Conservation (phyloP, 1,140 invertebrate genomes). For the Lepidurus couesii region DNA sequence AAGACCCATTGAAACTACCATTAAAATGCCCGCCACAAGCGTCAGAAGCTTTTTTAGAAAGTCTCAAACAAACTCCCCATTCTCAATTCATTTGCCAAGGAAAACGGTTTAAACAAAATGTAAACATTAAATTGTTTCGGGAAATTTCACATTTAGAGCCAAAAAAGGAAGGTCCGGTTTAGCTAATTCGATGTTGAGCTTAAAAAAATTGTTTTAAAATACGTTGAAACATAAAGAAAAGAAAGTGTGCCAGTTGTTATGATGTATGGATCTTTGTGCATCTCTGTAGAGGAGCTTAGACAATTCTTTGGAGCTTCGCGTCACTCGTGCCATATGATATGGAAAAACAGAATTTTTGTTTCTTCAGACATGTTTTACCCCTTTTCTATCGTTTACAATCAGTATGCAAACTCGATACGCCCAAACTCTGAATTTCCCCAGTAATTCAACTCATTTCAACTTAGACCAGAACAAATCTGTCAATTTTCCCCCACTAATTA, state of each 20-base stretch:
- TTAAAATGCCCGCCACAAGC: background rate
- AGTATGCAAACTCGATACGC: no score
- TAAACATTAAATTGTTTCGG: no score
- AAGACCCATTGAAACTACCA: background rate
- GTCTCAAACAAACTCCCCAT: no score
- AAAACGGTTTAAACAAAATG: no score
- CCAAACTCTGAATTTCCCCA: no score
- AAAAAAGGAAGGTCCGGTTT: background rate
- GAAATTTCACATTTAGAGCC: no score
- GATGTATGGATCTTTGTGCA: background rate
- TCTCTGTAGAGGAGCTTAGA: conserved; percentile 12
- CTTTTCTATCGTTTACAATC: no score
- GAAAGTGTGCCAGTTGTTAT: conserved; percentile 15
- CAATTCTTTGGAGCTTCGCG: background rate
- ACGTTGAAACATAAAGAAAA: background rate
- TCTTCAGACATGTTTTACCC: background rate
- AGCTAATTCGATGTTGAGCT: background rate
- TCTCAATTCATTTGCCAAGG: no score
- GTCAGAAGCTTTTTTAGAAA: background rate
- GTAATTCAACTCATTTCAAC: no score
- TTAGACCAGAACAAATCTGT: no score
- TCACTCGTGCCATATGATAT: background rate
- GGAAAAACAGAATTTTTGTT: background rate
- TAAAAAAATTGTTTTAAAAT: background rate
- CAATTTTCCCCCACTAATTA: no score